Percentiles rank a stretch among this genome's conserved stretches.
Evolutionary conservation across 2,113 vertebrate genomes (phyloP).

Genomic region (Felis chaus): DNA sequence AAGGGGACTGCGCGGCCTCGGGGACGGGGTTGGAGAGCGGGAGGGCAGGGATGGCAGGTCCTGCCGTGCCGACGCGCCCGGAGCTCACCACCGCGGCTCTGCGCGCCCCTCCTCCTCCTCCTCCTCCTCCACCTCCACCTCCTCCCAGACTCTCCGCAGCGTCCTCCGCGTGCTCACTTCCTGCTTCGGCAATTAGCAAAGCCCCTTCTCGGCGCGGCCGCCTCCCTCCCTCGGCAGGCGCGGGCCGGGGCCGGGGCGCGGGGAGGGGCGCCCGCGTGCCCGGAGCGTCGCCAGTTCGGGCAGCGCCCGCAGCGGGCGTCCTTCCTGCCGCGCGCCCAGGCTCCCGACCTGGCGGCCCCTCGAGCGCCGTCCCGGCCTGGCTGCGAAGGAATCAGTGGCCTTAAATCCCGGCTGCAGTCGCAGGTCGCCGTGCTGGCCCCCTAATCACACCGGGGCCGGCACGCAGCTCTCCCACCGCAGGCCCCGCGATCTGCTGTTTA

Average conservation of each 20-base stretch:
- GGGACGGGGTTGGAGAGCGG: neutral
- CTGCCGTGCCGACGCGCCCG: neutral
- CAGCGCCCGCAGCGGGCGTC: neutral
- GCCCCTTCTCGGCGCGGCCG: neutral
- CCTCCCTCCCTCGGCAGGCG: neutral
- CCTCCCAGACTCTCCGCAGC: neutral
- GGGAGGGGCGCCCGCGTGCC: neutral
- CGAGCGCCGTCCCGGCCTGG: neutral
- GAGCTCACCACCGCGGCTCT: neutral
- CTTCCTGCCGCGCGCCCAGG: neutral
- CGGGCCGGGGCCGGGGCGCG: neutral
- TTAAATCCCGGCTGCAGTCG: neutral
- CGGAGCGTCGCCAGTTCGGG: neutral
- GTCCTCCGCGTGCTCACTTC: constrained; percentile 65
- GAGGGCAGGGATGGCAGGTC: accelerated
- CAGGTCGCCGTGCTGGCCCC: neutral
- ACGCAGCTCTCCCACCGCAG: neutral
- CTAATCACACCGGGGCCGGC: neutral
- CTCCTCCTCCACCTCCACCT: neutral
- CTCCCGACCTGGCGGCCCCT: neutral
- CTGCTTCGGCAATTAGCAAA: constrained; percentile 45
- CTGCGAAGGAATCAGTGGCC: neutral
- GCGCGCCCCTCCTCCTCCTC: neutral
- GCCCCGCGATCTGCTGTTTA: neutral
- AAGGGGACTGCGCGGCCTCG: neutral